phyloP scores from a whole-genome alignment of 2,113 vertebrate genomes.

The Peromyscus polionotus region DNA sequence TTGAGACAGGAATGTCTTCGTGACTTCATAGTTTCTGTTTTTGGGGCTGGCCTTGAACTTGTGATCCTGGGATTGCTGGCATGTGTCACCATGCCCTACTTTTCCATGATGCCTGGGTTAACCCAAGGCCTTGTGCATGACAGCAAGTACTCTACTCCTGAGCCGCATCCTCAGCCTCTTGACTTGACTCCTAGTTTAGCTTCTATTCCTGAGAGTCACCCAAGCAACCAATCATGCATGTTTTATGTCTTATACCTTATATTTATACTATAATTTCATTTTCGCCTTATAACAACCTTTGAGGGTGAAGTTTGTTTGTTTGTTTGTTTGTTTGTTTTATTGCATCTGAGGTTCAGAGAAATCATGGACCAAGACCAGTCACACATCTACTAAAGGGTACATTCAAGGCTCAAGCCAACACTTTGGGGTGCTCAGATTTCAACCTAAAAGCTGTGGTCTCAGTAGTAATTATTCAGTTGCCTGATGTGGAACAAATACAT shows the following conservation, averaged over 20 bases:
- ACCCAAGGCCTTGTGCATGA: too few species aligned
- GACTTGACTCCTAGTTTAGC: neutral
- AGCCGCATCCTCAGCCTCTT: too few species aligned
- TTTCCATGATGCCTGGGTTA: neutral
- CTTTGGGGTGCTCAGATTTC: neutral
- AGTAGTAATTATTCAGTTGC: slow-evolving; percentile 19
- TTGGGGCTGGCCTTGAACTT: neutral
- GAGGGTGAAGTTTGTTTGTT: neutral
- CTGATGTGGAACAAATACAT: slow-evolving; percentile 42
- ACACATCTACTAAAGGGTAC: neutral
- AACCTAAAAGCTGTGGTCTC: neutral
- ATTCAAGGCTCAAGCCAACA: neutral
- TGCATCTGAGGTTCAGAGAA: neutral
- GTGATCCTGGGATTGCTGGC: neutral
- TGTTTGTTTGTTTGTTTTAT: neutral
- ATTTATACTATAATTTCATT: slow-evolving; percentile 34
- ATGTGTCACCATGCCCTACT: neutral
- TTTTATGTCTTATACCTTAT: neutral
- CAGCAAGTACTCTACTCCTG: neutral
- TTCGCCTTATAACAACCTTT: neutral
- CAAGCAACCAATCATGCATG: neutral
- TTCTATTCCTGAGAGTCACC: neutral
- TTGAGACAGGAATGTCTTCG: too few species aligned
- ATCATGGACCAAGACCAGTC: neutral
- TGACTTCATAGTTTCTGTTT: neutral